Conservation (phyloP, 2,888 invertebrate species). For the Meta bourneti region DNA sequence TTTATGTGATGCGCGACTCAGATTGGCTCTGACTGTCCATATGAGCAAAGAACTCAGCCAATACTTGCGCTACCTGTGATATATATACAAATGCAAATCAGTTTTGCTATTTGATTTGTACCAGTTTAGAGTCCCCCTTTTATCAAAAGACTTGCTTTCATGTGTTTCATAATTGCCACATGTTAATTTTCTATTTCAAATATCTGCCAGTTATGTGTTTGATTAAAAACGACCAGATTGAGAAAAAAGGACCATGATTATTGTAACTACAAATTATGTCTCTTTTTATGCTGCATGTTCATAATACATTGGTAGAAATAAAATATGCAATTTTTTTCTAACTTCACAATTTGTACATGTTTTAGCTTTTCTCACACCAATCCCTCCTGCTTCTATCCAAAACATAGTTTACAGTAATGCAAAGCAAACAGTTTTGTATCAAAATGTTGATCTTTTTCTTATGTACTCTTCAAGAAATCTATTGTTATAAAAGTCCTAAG, state of each 20-base stretch:
- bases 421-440: too few relatives aligned
- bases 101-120: slow-evolving; percentile 56
- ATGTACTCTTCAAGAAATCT: too few relatives aligned
- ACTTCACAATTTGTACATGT: slow-evolving; percentile 10
- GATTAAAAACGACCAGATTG: slow-evolving; percentile 21
- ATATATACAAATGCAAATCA: slow-evolving; percentile 55
- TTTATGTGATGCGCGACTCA: slow-evolving; percentile 63
- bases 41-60: slow-evolving; percentile 40
- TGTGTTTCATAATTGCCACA: slow-evolving; percentile 35
- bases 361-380: background rate
- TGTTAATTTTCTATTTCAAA: slow-evolving; percentile 62
- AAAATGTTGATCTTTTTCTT: too few relatives aligned
- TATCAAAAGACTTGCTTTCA: slow-evolving; percentile 46
- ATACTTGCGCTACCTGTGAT: slow-evolving; percentile 72
- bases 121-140: slow-evolving; percentile 56
- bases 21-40: slow-evolving; percentile 24
- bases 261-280: slow-evolving; percentile 43
- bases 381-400: too few relatives aligned
- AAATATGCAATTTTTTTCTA: slow-evolving; percentile 70
- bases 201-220: slow-evolving; percentile 37
- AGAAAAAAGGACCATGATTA: slow-evolving; percentile 49
- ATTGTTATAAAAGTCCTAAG: too few relatives aligned
- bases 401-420: too few relatives aligned
- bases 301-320: slow-evolving; percentile 62
- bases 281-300: slow-evolving; percentile 67